Evolutionary conservation across 2,888 invertebrate genomes (phyloP), one percentile per base, ranked within the genome.

Genomic region (Cryptus armator): DNA sequence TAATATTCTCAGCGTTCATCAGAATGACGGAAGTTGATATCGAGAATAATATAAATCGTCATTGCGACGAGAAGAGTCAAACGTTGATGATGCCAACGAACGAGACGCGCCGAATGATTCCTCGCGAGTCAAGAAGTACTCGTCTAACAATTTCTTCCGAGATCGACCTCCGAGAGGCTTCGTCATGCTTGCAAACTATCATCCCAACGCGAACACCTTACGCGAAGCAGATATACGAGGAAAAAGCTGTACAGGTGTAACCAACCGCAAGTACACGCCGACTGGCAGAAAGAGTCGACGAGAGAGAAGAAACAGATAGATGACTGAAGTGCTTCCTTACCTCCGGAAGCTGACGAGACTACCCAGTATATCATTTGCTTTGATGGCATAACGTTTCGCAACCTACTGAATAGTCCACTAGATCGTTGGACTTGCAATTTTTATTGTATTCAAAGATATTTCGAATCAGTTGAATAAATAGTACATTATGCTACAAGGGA

Each of bases 171-270:
- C 81, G 89, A 86, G 87, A 81, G 89, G 91, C 91, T 89, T 91
- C 91, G 91, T 91, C 91, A 91, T 91, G 88, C 91, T 91, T 88
- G 90, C 91, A 91, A 91, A 91, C 91, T 91, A 91, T 91, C 89
- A 87, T 84, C 81, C 76, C 71, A 64, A 81, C 74, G 79, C 75
- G 72, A 46, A 62, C 66, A 71, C 77, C 62, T 46, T 80, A 79
- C 77, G 74, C 56, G 56, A 10, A 3, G 10, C 10, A 56, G 56
- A 56, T 24, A 56, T 24, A 56, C 56, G 24, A 56, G 56, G 19
- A 56, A 19, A 19, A 56, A 24, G 24, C 12, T 12, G 56, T 37
- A 37, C 24, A 56, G 56, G 56, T 24, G 56, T 56, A 56, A 56
- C 56, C 56, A 24, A 24, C 56, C 56, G 24, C 56, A 10, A 56